Percentiles rank a stretch among this genome's conserved stretches.
phyloP scores from a whole-genome alignment of 35 echinoderm and acorn worm genomes.

The Diadema setosum region DNA sequence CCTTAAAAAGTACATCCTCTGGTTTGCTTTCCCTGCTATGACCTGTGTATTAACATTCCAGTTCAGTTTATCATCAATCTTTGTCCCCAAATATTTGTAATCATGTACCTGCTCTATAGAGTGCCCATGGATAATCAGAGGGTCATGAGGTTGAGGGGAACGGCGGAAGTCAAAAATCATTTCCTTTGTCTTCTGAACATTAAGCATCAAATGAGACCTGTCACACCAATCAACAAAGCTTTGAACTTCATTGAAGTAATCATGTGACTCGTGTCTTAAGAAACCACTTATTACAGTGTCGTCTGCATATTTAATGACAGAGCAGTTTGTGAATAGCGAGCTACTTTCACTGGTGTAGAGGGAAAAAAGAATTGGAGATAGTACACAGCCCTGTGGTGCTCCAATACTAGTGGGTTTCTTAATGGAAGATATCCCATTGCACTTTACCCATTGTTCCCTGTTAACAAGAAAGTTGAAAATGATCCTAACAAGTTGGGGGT shows the following conservation, averaged over 20 bases:
- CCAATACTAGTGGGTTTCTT: neutral
- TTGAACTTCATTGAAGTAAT: neutral
- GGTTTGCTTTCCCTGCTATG: no score
- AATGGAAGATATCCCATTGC: neutral
- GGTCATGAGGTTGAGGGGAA: no score
- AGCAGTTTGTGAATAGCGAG: neutral
- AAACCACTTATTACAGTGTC: neutral
- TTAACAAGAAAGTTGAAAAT: neutral
- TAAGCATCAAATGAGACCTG: no score
- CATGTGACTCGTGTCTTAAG: neutral
- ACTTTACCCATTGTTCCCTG: neutral
- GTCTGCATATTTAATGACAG: neutral
- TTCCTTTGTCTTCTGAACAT: no score
- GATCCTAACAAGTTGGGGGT: neutral
- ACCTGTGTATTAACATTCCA: no score
- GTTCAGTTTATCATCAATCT: no score
- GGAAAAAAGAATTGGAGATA: neutral
- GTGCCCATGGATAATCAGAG: no score
- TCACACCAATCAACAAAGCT: neutral
- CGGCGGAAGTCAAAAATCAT: no score
- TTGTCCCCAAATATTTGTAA: no score
- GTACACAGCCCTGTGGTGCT: neutral
- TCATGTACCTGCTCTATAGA: no score
- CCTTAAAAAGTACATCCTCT: no score
- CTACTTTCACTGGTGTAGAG: neutral